phyloP scores from a whole-genome alignment of 2,888 invertebrate genomes.

The Epiperipatus broadwayi region DNA sequence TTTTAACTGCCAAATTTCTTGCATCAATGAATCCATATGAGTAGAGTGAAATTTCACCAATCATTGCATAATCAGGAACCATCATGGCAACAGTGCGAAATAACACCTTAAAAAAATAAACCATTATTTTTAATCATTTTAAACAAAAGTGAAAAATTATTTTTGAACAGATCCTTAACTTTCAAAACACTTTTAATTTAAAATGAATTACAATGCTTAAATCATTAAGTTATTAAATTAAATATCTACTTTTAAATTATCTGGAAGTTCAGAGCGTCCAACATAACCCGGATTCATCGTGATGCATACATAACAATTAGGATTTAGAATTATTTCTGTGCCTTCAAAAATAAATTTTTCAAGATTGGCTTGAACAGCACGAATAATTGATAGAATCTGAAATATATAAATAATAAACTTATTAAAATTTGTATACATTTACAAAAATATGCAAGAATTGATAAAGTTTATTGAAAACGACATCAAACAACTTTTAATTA shows the following conservation, averaged over 20 bases:
- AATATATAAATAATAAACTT: too few relatives aligned
- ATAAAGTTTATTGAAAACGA: too few relatives aligned
- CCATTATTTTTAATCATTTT: too few relatives aligned
- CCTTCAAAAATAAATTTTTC: conserved; percentile 57
- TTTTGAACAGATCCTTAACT: too few relatives aligned
- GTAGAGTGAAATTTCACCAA: conserved; percentile 63
- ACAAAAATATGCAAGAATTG: too few relatives aligned
- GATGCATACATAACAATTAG: conserved; percentile 48
- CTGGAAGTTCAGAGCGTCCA: conserved; percentile 36
- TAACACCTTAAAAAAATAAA: too few relatives aligned
- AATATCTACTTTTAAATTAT: conserved; percentile 29
- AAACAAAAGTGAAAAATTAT: too few relatives aligned
- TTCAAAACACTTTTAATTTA: too few relatives aligned
- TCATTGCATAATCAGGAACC: conserved; percentile 74
- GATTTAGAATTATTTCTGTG: conserved; percentile 48
- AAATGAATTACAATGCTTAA: not conserved
- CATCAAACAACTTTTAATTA: too few relatives aligned
- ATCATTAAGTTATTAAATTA: conserved; percentile 1
- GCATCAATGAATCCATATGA: conserved; percentile 62
- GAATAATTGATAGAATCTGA: conserved; percentile 50
- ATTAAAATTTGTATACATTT: too few relatives aligned
- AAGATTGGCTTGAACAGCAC: conserved; percentile 46
- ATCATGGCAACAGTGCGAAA: conserved; percentile 76
- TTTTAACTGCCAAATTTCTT: conserved; percentile 68
- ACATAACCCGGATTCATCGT: conserved; percentile 34